Conservation (phyloP, 2,113 vertebrate species). For the Lethenteron reissneri region DNA sequence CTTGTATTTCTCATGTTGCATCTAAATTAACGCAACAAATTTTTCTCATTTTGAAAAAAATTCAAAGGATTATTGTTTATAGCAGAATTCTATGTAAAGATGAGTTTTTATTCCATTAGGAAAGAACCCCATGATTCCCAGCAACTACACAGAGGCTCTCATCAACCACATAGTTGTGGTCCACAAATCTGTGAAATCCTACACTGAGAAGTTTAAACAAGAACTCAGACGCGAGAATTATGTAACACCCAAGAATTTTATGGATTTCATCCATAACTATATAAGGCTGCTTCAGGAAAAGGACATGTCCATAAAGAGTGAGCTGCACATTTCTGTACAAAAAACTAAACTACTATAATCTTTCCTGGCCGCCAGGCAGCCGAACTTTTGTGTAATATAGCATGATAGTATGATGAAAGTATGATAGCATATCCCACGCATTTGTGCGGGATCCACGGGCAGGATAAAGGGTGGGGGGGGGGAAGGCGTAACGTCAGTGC, state of each 20-base stretch:
- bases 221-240: conserved; percentile 63
- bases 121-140: conserved; percentile 34
- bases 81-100: not conserved
- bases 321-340: conserved; percentile 9
- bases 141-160: conserved; percentile 20
- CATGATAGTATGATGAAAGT: no score
- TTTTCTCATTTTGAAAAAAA: no score
- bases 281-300: conserved; percentile 51
- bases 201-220: conserved; percentile 53
- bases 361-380: no score
- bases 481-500: no score
- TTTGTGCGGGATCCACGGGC: no score
- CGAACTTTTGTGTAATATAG: no score
- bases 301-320: conserved; percentile 50
- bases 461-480: no score
- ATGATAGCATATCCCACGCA: no score
- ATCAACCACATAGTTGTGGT: conserved; percentile 60
- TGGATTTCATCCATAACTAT: conserved; percentile 70
- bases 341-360: no score
- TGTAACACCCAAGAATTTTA: conserved; percentile 78
- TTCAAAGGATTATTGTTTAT: no score
- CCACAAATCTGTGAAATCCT: conserved; percentile 44
- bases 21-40: no score
- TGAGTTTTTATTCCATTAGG: conserved; percentile 20
- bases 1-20: no score